These are phyloP conservation scores for Musca domestica DNA, from an alignment of 1,140 invertebrate species.

Conservation along the genomic window DNA sequence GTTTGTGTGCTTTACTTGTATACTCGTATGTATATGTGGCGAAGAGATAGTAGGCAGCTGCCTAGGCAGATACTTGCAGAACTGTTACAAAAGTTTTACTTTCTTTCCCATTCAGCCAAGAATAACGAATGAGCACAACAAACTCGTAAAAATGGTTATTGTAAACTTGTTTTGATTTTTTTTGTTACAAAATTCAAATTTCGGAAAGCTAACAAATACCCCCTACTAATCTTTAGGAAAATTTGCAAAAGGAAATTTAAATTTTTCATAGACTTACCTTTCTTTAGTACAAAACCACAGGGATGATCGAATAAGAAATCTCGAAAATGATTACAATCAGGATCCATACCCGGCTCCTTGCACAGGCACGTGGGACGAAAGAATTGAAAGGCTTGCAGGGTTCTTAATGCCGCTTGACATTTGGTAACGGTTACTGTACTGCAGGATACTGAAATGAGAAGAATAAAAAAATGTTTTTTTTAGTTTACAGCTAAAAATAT, in stretches of 20 bases:
- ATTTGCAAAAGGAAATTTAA: neutral
- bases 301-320: slow-evolving; percentile 91
- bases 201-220: no score
- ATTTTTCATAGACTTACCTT: slow-evolving; percentile 63
- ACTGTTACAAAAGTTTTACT: neutral
- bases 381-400: slow-evolving; percentile 84
- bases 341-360: slow-evolving; percentile 81
- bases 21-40: no score
- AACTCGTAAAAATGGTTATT: no score
- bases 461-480: slow-evolving; percentile 24
- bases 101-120: neutral
- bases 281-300: slow-evolving; percentile 81
- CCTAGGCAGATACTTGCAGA: no score
- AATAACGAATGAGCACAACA: no score
- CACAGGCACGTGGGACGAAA: slow-evolving; percentile 90
- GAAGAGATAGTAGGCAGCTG: no score
- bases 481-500: neutral
- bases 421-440: slow-evolving; percentile 88
- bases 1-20: no score
- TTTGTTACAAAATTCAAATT: no score
- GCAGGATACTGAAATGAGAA: slow-evolving; percentile 78
- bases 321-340: slow-evolving; percentile 86
- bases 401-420: slow-evolving; percentile 83
- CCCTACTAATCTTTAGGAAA: no score
- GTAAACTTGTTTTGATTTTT: no score